Evolutionary conservation across 2,888 invertebrate species (phyloP), one percentile per base, ranked within the genome.

Genomic region (Syritta pipiens): DNA sequence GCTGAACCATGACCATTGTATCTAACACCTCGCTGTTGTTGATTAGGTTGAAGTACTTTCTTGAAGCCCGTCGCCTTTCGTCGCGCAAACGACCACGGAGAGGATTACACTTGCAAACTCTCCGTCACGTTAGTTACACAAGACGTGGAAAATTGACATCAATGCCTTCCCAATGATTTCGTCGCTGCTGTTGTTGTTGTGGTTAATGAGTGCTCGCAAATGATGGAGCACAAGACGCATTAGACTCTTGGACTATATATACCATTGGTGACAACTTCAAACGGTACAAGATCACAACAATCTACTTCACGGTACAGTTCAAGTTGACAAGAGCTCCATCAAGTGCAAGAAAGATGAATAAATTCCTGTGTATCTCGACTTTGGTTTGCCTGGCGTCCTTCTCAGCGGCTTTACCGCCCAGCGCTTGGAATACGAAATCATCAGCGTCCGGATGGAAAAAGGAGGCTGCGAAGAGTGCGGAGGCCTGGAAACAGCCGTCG

Each of bases 201-300:
- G 40, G 22, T 71, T 40, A 51, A 55, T 55, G 46, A 59, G 14
- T 17, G 65, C 46, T 46, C 28, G 53, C 60, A 44, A 71, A 28
- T 59, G 69, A n/a, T n/a, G n/a, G n/a, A n/a, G n/a, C n/a, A n/a
- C n/a, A n/a, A n/a, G n/a, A n/a, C 63, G 49, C 42, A 40, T 19
- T 48, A 71, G 59, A 42, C 57, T 53, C 14, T 9, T 4, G 46
- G 57, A 1, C 60, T 77, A 77, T 77, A 71, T 71, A 77, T 69
- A 71, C 10, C 4, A 32, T 26, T n/a, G 53, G 48, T 40, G 20
- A 32, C 46, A 6, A n/a, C 26, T 67, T 20, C 53, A 42, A 55
- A 14, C n/a, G 12, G 44, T 28, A 77, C 44, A 60, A 77, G 65
- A 67, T 28, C 51, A 35, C 65, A 12, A 6, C 40, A 53, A 71